phyloP scores from a whole-genome alignment of 2,888 invertebrate species.

The Oligia strigilis region DNA sequence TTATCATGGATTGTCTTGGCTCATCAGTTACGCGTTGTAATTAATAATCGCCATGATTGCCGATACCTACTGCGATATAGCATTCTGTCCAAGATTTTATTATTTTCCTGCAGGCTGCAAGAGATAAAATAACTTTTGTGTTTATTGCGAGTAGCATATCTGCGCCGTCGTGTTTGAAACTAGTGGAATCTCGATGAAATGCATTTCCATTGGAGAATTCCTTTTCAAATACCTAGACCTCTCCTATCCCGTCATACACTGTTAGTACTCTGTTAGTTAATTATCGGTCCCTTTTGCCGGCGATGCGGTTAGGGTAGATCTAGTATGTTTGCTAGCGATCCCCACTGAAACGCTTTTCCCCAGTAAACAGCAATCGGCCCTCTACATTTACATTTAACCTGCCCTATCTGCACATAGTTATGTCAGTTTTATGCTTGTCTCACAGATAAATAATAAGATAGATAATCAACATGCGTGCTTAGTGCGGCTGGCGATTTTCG shows the following conservation, averaged over 20 bases:
- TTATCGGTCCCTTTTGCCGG: slow-evolving; percentile 11
- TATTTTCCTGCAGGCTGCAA: background rate
- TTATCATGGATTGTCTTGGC: slow-evolving; percentile 19
- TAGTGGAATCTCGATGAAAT: slow-evolving; percentile 9
- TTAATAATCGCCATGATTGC: slow-evolving; percentile 10
- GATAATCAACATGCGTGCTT: slow-evolving; percentile 5
- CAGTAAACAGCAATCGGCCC: background rate
- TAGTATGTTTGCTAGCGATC: slow-evolving; percentile 3
- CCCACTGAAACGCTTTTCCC: slow-evolving; percentile 1
- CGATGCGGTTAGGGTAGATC: background rate
- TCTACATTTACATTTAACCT: slow-evolving; percentile 1
- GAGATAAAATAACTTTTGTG: background rate
- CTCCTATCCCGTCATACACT: background rate
- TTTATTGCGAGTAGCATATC: background rate
- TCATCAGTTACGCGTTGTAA: slow-evolving; percentile 37
- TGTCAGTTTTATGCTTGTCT: background rate
- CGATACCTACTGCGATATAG: background rate
- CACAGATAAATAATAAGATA: background rate
- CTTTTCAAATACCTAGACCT: background rate
- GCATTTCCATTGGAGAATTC: background rate
- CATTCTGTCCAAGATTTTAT: background rate
- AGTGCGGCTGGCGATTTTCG: background rate
- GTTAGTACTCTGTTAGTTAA: background rate
- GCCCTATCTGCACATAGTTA: background rate
- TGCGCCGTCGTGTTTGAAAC: background rate